Evolutionary conservation across 1,140 invertebrate genomes (phyloP), one percentile per base, ranked within the genome.

Genomic region (Drosophila nasuta): DNA sequence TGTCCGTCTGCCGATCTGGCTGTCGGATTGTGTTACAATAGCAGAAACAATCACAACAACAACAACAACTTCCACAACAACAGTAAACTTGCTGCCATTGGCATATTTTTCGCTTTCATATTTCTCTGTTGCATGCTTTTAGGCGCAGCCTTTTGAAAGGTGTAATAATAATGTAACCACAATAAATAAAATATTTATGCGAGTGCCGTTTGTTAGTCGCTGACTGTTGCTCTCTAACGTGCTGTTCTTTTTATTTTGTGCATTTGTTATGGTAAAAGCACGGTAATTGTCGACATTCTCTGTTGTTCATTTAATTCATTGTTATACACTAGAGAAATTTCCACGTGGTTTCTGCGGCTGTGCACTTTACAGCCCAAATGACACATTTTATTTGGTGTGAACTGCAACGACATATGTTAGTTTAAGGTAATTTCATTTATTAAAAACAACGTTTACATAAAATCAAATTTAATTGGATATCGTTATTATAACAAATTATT

Each of bases 281-380:
- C 56, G 17, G 66, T 69, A 69, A 71, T 78, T 70, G 76, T 58
- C 72, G 51, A 48, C 62, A 76, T 82, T 79, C 60, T 58, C 67
- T 72, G 81, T 33, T 71, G 67, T 87, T 87, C 64, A 87, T 86
- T 76, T 87, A 82, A 69, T 63, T 59, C 6, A 62, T 62, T 74
- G 56, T 68, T 73, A 33, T 38, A 79, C 78, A 81, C 72, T 67
- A 71, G 68, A 54, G 72, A 64, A 46, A 63, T 71, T 77, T 68
- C 49, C 45, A 33, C 65, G 74, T 43, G 71, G 78, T 46, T 82
- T 87, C 8, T 87, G 79, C 46, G 79, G 79, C 87, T 25, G 20
- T 25, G 17, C 25, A 48, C 35, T 76, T 82, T 75, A 85, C 76
- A 71, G 20, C 73, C 38, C 45, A 41, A 66, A 69, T 77, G 66